Base-by-base conservation (phyloP, 2,113 vertebrate species). In the Epinephelus moara region DNA sequence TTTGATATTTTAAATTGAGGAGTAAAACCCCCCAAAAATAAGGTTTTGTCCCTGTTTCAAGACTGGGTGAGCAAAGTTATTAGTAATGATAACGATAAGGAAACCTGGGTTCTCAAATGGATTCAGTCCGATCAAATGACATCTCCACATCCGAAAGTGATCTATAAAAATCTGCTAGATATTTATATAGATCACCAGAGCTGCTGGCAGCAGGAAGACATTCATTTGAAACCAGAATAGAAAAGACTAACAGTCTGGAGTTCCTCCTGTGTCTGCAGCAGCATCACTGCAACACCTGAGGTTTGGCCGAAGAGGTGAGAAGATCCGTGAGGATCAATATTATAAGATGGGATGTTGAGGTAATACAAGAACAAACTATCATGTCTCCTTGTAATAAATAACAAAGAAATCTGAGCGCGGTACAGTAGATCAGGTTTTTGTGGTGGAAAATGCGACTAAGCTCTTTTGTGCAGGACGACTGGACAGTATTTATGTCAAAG, bases 211-310 rank as follows among this genome's bases (percentile, higher is more conserved):
- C 70, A 79, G 67, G 64, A 73, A 78, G 61, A 17, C n/a, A 40
- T 63, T 81, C 47, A 82, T 77, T 49, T 77, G 63, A 89, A 85
- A 85, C 63, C 69, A 74, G 64, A 85, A 79, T 4, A 86, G 61
- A 80, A 66, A 55, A 69, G 15, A 42, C 33, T 23, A 33, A 76
- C 42, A 56, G 59, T 75, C 23, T 64, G 53, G 6, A 66, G 5
- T 71, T 81, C 23, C 17, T 19, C 70, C 70, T 60, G 17, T 70
- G 2, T 67, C 49, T 83, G 47, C 71, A 47, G 80, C 33, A 45
- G 74, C 71, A 81, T 67, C 27, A 45, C 45, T 59, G 42, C 42
- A 71, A 83, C 60, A 63, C 70, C 33, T 78, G 15, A 66, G 55
- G n/a, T 72, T 70, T 74, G 60, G 73, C 52, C 47, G 0, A 84